Percentiles rank a stretch among this genome's conserved stretches.
Conservation (phyloP, 2,888 invertebrate species). For the Ophion slaviceki region DNA sequence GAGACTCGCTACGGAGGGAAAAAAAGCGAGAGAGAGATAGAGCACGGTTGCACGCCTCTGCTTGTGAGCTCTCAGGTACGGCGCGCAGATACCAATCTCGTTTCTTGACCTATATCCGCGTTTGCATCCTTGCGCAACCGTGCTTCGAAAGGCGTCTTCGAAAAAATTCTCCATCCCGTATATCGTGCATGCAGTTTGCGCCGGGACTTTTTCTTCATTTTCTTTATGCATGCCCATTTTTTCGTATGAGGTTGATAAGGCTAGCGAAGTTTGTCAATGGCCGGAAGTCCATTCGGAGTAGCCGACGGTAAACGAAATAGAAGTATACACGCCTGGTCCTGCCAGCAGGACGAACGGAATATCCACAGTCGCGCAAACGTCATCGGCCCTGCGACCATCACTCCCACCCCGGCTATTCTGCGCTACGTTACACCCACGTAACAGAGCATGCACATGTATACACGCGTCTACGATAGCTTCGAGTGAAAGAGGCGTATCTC, state of each 20-base stretch:
- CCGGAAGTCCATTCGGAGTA: too few relatives aligned
- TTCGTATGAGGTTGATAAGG: too few relatives aligned
- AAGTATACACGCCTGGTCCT: too few relatives aligned
- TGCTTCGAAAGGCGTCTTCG: constrained; percentile 79
- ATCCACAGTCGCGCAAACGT: too few relatives aligned
- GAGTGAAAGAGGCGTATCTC: background rate
- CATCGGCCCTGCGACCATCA: too few relatives aligned
- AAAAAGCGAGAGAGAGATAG: constrained; percentile 7
- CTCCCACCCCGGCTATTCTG: too few relatives aligned
- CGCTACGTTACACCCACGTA: too few relatives aligned
- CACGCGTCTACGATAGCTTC: background rate
- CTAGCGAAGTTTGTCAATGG: background rate
- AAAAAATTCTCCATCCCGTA: constrained; percentile 65
- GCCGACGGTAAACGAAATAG: too few relatives aligned
- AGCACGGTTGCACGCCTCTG: constrained; percentile 50
- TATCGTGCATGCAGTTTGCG: constrained; percentile 6
- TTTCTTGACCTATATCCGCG: constrained; percentile 84
- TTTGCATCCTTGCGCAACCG: constrained; percentile 83
- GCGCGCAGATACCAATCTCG: constrained; percentile 82
- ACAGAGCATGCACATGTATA: too few relatives aligned
- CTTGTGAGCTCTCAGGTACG: constrained; percentile 47
- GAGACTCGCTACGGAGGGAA: background rate
- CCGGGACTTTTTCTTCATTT: background rate
- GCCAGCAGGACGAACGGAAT: too few relatives aligned
- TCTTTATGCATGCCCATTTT: background rate